Percentiles rank a stretch among this genome's conserved stretches.
These are phyloP conservation scores for Antheraea assamensis DNA, from an alignment of 2,888 invertebrate genomes.

Conservation along the genomic window DNA sequence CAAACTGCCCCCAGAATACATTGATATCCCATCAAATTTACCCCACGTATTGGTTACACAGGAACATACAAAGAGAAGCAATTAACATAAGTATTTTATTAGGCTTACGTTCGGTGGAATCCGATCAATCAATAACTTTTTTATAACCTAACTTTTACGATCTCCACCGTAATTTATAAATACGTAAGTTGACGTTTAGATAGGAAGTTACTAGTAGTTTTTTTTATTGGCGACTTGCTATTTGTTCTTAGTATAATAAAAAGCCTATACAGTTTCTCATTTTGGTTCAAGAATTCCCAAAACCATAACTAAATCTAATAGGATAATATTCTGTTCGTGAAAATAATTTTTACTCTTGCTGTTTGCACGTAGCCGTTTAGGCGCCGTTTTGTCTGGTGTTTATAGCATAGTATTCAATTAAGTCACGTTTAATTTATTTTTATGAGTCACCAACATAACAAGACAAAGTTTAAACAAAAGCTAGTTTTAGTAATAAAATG, in stretches of 20 bases:
- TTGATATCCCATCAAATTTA: conserved; percentile 28
- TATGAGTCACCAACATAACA: too few species aligned
- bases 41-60: conserved; percentile 31
- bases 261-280: background rate
- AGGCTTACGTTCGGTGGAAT: conserved; percentile 13
- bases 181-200: background rate
- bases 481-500: too few species aligned
- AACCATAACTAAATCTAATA: background rate
- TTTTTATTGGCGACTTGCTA: background rate
- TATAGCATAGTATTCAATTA: background rate
- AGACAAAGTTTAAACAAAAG: too few species aligned
- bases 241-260: background rate
- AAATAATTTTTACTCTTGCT: background rate
- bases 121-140: conserved; percentile 12
- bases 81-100: conserved; percentile 18
- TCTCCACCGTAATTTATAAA: background rate
- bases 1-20: conserved; percentile 21
- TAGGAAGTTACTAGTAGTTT: background rate
- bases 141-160: conserved; percentile 1
- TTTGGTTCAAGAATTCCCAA: background rate
- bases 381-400: background rate
- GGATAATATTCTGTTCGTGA: background rate
- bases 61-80: conserved; percentile 25
- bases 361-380: background rate
- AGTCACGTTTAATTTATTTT: background rate